Conservation (phyloP, 2,797 vertebrate species). For the Falco rusticolus region DNA sequence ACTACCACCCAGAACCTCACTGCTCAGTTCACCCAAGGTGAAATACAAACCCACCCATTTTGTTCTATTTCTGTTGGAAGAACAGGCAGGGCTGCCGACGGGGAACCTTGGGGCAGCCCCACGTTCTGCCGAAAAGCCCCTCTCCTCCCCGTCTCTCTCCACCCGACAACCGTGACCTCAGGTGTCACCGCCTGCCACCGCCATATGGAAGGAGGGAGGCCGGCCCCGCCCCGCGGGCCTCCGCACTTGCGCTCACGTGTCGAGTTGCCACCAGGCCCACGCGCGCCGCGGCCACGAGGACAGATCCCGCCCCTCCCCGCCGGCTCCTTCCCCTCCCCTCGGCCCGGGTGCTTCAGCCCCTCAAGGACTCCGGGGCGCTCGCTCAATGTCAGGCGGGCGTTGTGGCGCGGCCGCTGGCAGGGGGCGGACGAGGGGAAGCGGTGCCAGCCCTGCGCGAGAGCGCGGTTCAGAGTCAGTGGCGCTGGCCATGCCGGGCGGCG, state of each 20-base stretch:
- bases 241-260: too few relatives aligned
- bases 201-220: not conserved
- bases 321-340: not conserved
- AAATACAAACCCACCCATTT: not conserved
- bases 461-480: slow-evolving; percentile 21
- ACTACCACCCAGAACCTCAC: too few relatives aligned
- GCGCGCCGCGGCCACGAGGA: too few relatives aligned
- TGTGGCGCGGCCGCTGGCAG: not conserved
- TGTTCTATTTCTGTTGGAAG: accelerated
- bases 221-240: not conserved
- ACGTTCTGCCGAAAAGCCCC: too few relatives aligned
- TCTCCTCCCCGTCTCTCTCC: accelerated
- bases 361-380: slow-evolving; percentile 36
- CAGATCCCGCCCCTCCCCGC: not conserved
- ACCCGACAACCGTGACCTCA: too few relatives aligned
- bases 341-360: not conserved
- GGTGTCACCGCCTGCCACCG: too few relatives aligned
- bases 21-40: not conserved
- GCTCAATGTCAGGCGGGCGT: slow-evolving; percentile 57
- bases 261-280: too few relatives aligned
- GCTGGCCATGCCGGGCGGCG: slow-evolving; percentile 67
- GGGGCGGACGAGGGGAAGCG: not conserved
- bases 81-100: too few relatives aligned
- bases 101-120: too few relatives aligned
- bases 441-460: not conserved